Evolutionary conservation across 2,888 invertebrate species (phyloP).

Genomic region (Sipha maydis): DNA sequence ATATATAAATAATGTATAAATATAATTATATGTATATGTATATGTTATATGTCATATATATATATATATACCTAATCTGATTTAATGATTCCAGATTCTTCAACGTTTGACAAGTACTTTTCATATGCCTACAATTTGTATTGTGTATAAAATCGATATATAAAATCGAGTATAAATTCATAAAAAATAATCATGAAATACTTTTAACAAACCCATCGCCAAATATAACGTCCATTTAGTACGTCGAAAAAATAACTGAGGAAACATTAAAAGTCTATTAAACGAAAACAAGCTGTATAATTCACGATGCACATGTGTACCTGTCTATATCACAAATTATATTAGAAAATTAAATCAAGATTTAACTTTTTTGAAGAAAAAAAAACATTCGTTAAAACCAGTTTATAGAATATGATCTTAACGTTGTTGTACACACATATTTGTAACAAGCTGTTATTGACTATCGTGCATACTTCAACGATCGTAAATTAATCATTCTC

Average conservation of each 20-base stretch:
- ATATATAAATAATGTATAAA: too few relatives aligned
- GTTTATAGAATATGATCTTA: neutral
- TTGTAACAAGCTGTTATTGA: neutral
- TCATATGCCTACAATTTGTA: neutral
- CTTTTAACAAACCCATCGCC: neutral
- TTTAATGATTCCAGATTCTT: too few relatives aligned
- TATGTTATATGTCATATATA: too few relatives aligned
- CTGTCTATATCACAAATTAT: neutral
- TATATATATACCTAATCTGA: too few relatives aligned
- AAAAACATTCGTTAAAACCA: neutral
- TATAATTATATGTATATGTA: too few relatives aligned
- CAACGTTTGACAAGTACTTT: too few relatives aligned
- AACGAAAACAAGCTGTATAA: neutral
- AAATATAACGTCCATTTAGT: too few relatives aligned
- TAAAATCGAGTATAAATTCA: neutral
- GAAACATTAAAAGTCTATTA: conserved; percentile 10
- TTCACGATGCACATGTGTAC: neutral
- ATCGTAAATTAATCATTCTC: conserved; percentile 17
- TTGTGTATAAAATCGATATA: neutral
- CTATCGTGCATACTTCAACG: neutral
- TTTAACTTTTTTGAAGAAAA: neutral
- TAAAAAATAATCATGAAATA: neutral
- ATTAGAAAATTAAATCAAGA: neutral
- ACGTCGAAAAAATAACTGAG: neutral
- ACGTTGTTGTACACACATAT: neutral